Evolutionary conservation across 2,888 invertebrate species (phyloP).

Genomic region (Labia minor): DNA sequence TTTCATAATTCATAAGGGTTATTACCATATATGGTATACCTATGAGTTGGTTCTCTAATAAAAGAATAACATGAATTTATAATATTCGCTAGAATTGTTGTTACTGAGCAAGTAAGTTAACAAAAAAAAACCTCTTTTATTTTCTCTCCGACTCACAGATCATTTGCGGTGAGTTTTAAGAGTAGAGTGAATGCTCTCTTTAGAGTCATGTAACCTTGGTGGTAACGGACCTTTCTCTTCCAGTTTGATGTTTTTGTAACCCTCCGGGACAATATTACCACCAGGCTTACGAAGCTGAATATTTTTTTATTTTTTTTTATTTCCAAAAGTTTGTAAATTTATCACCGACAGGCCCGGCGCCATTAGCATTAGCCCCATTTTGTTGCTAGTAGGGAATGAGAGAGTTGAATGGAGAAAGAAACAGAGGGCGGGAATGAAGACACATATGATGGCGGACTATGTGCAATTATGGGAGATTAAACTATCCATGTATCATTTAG

Average conservation of each 20-base stretch:
- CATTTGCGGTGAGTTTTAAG: too few relatives aligned
- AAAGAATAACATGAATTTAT: too few relatives aligned
- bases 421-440: background rate
- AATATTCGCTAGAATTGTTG: too few relatives aligned
- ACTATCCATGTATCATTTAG: constrained; percentile 13
- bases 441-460: background rate
- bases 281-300: background rate
- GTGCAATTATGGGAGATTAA: constrained; percentile 2
- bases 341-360: constrained; percentile 8
- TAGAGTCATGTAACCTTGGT: too few relatives aligned
- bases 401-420: background rate
- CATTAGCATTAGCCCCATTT: constrained; percentile 13
- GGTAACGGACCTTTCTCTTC: too few relatives aligned
- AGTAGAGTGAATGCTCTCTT: too few relatives aligned
- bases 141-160: too few relatives aligned
- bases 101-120: too few relatives aligned
- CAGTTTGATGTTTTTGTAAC: background rate
- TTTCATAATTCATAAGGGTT: too few relatives aligned
- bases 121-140: too few relatives aligned
- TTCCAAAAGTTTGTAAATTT: background rate
- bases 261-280: constrained; percentile 7
- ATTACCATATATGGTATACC: too few relatives aligned
- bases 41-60: too few relatives aligned
- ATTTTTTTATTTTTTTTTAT: constrained; percentile 13
- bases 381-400: background rate